Conservation (phyloP, 2,113 vertebrate genomes). For the Festucalex cinctus region DNA sequence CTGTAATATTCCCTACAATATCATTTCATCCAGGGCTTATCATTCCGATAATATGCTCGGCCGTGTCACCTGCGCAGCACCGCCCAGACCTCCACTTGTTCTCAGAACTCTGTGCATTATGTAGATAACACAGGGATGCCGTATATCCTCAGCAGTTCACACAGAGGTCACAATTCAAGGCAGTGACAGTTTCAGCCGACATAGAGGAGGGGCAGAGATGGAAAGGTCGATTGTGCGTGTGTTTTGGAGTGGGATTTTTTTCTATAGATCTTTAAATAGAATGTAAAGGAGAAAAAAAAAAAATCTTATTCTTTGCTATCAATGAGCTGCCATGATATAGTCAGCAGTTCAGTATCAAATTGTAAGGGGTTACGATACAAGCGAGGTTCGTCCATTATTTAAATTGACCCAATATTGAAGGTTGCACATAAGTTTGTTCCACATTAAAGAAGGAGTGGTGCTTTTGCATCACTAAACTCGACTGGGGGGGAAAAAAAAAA, state of each 20-base stretch:
- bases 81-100: slow-evolving; percentile 27
- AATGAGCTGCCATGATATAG: too few species aligned
- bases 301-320: too few species aligned
- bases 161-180: slow-evolving; percentile 78
- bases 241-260: slow-evolving; percentile 13
- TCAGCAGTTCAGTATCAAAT: too few species aligned
- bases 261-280: slow-evolving; percentile 3
- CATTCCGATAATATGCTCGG: slow-evolving; percentile 13
- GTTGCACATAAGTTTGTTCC: too few species aligned
- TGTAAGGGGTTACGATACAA: too few species aligned
- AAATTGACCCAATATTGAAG: not conserved
- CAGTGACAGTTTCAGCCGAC: slow-evolving; percentile 69
- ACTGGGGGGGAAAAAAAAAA: too few species aligned
- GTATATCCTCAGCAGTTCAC: slow-evolving; percentile 78
- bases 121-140: slow-evolving; percentile 73
- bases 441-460: too few species aligned
- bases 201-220: slow-evolving; percentile 34
- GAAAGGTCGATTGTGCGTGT: slow-evolving; percentile 18
- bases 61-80: slow-evolving; percentile 8
- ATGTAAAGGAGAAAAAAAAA: not conserved
- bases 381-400: not conserved
- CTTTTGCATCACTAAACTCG: too few species aligned
- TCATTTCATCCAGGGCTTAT: not conserved
- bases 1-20: slow-evolving; percentile 49
- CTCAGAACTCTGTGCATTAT: slow-evolving; percentile 73